These are phyloP conservation scores for Hippopotamus amphibius DNA, from an alignment of 2,113 vertebrate genomes.

Conservation along the genomic window DNA sequence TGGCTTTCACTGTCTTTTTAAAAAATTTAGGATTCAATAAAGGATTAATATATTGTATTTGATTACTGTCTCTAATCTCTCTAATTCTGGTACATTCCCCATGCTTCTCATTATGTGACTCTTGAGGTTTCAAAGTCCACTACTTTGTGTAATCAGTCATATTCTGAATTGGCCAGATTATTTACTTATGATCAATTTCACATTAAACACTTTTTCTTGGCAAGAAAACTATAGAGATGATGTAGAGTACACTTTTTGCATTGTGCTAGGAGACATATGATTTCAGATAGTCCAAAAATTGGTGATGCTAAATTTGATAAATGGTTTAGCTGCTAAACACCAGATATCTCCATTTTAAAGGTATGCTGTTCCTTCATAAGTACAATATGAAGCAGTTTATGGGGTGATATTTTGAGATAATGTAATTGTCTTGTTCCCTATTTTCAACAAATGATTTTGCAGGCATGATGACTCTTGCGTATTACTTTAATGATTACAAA, in stretches of 20 bases:
- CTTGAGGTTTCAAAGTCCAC: neutral
- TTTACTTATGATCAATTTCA: neutral
- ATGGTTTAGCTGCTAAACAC: neutral
- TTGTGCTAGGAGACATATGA: neutral
- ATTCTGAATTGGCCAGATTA: neutral
- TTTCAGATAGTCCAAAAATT: neutral
- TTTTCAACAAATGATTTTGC: neutral
- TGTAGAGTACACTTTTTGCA: neutral
- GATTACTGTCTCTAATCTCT: neutral
- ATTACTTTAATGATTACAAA: neutral
- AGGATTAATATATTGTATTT: neutral
- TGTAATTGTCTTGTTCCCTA: neutral
- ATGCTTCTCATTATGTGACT: neutral
- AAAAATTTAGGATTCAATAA: neutral
- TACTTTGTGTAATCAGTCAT: neutral
- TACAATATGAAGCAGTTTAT: neutral
- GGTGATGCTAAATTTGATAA: neutral
- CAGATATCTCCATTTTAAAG: neutral
- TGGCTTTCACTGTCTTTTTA: neutral
- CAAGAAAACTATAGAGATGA: neutral
- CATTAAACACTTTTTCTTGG: neutral
- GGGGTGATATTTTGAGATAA: neutral
- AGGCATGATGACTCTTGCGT: neutral
- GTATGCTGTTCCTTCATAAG: neutral
- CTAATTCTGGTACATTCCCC: neutral